These are phyloP conservation scores for Ypsolopha sequella DNA, from an alignment of 2,888 invertebrate species.

Conservation along the genomic window DNA sequence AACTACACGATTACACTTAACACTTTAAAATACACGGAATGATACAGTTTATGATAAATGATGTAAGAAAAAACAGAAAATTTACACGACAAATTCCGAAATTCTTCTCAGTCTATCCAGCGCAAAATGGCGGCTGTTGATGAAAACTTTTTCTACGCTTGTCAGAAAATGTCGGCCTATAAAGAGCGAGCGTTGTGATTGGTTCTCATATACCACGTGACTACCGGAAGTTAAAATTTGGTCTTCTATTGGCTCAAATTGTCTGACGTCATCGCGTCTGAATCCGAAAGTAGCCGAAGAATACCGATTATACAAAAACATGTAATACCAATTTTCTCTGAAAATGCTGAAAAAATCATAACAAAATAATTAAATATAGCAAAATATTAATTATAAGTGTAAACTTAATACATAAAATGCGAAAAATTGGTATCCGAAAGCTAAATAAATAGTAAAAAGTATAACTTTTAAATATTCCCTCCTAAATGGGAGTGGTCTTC, in stretches of 20 bases:
- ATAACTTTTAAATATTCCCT: constrained; percentile 42
- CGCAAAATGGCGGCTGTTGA: constrained; percentile 97
- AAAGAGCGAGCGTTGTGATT: constrained; percentile 52
- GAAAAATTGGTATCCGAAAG: neutral
- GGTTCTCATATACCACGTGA: constrained; percentile 59
- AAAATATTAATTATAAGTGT: constrained; percentile 1
- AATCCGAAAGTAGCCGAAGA: constrained; percentile 41
- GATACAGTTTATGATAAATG: constrained; percentile 68
- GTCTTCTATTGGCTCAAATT: constrained; percentile 55
- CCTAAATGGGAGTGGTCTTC: constrained; percentile 60
- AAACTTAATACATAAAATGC: neutral
- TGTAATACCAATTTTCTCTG: neutral
- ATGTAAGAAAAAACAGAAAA: constrained; percentile 74
- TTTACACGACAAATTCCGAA: constrained; percentile 80
- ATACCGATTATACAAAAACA: constrained; percentile 22
- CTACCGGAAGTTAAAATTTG: constrained; percentile 58
- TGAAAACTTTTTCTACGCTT: constrained; percentile 96
- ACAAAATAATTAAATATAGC: constrained; percentile 1
- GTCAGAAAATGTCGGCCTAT: constrained; percentile 81
- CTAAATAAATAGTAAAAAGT: neutral
- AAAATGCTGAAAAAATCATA: neutral
- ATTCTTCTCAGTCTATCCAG: constrained; percentile 82
- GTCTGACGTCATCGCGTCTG: constrained; percentile 61
- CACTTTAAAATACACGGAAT: constrained; percentile 73
- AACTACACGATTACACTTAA: constrained; percentile 66